Conservation (phyloP, 2,797 vertebrate species). For the Erithacus rubecula region DNA sequence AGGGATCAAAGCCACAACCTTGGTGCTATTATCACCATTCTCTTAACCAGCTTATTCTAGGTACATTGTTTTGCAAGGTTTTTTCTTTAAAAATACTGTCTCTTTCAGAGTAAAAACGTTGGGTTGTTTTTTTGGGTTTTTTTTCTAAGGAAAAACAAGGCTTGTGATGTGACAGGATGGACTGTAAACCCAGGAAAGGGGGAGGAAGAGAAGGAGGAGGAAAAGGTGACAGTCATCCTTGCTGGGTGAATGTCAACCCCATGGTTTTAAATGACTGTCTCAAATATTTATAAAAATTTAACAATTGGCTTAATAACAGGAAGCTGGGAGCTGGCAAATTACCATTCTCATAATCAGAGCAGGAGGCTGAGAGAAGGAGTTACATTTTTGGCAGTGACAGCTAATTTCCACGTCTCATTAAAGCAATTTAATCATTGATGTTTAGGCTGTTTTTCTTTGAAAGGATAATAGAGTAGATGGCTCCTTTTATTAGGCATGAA, state of each 20-base stretch:
- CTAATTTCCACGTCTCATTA: conserved; percentile 46
- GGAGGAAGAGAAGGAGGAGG: neutral
- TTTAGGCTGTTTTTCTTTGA: neutral
- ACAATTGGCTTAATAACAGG: conserved; percentile 50
- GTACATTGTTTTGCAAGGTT: neutral
- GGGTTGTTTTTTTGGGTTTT: neutral
- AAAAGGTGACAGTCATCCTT: neutral
- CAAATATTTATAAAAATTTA: conserved; percentile 13
- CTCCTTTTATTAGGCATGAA: neutral
- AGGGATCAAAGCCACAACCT: neutral
- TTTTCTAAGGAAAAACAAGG: neutral
- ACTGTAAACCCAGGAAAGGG: neutral
- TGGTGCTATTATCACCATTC: neutral
- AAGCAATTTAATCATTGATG: neutral
- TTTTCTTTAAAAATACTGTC: neutral
- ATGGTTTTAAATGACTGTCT: neutral
- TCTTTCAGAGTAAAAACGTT: neutral
- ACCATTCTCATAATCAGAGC: neutral
- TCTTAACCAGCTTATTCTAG: neutral
- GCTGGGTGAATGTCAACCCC: neutral
- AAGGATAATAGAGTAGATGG: neutral
- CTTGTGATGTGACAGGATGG: neutral
- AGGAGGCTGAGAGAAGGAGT: conserved; percentile 9
- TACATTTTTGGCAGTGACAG: conserved; percentile 42
- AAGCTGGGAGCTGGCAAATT: conserved; percentile 8